Conservation (phyloP, 2,797 vertebrate species). For the Paratrypauchen microcephalus region DNA sequence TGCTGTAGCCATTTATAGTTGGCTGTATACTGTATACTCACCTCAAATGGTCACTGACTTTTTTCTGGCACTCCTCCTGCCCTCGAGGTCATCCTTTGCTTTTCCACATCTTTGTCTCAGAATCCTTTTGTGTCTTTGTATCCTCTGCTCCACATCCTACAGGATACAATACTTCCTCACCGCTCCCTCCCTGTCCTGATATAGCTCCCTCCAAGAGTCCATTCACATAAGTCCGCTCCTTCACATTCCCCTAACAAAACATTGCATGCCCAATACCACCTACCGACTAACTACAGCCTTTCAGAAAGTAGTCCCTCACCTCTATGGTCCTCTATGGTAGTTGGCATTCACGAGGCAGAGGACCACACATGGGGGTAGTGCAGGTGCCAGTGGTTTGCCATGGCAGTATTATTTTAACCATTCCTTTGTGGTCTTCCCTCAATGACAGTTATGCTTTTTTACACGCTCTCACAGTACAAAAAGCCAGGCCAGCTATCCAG, state of each 20-base stretch:
- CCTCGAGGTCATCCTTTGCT: not conserved
- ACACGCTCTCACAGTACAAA: conserved; percentile 34
- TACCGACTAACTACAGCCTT: conserved; percentile 39
- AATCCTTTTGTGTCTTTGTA: not conserved
- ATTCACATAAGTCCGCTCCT: conserved; percentile 44
- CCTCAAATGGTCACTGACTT: too few species aligned
- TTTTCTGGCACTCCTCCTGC: too few species aligned
- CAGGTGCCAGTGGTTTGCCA: conserved; percentile 51
- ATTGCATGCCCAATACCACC: conserved; percentile 37
- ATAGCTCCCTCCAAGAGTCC: conserved; percentile 60
- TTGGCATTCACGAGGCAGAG: conserved; percentile 51
- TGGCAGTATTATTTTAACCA: conserved; percentile 59
- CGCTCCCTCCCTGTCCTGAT: conserved; percentile 71
- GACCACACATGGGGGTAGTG: conserved; percentile 66
- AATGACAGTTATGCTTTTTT: conserved; percentile 56
- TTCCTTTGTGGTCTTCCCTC: conserved; percentile 60
- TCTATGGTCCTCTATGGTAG: conserved; percentile 6
- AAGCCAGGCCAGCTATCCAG: conserved; percentile 58
- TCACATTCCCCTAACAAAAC: conserved; percentile 17
- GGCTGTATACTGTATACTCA: too few species aligned
- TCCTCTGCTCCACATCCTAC: conserved; percentile 50
- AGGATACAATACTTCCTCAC: conserved; percentile 71
- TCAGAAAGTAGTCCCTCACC: conserved; percentile 32
- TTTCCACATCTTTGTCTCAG: not conserved
- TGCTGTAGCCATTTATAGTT: too few species aligned